Evolutionary conservation across 2,113 vertebrate species (phyloP), one percentile per base, ranked within the genome.

Genomic region (Manacus vitellinus): DNA sequence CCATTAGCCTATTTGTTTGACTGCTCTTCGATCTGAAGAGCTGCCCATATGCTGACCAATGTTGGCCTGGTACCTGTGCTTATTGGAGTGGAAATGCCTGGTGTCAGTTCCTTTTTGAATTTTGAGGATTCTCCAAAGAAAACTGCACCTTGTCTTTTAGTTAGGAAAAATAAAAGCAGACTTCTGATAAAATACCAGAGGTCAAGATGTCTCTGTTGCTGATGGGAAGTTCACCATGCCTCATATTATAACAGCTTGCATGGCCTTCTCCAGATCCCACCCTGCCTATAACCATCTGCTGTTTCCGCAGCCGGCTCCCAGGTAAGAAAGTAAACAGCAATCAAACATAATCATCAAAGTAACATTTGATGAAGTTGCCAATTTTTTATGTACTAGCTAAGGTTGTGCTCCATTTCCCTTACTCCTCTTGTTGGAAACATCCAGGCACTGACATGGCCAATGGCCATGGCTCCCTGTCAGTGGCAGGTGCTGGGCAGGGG

Each of bases 351-450:
- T 91, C 83, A 91, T 79, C 71, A 75, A 92, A 89, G 55, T 51
- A 84, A 91, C 31, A 24, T 82, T 58, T 44, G 74, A 86, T 96
- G 95, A 94, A 70, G 95, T 94, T 96, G 94, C 88, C 85, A 94
- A 62, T 84, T 97, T 97, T 67, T 20, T 54, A 59, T 25, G 37
- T 71, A 73, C 75, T 76, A 17, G 14, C 85, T 87, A 74, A 67
- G 39, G 44, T n/a, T 62, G 51, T 20, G 28, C 31, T 92, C 49
- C 17, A 24, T 93, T 97, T 96, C 58, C 89, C 63, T 54, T 30
- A 65, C 30, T 88, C 66, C 33, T 62, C 44, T 27, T 22, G 46
- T 55, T 46, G n/a, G 8, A 1, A 1, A 79, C 14, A 33, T 28
- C 54, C 1, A 1, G 10, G 59, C 14, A 30, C 30, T 0, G 0